Conservation (phyloP, 2,888 invertebrate genomes). For the Nebria salina region DNA sequence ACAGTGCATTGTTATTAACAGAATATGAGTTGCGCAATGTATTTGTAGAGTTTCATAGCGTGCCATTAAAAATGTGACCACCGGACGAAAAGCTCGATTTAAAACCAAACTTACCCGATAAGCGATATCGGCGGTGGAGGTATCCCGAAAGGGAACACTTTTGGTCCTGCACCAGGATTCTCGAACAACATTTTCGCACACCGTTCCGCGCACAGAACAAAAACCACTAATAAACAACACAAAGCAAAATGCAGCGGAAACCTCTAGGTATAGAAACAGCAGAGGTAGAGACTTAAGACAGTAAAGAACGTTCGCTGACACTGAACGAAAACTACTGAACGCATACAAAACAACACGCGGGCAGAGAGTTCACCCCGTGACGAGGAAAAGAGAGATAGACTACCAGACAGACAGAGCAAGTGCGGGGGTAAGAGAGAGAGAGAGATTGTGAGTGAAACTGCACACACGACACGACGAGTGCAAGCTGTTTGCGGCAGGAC, state of each 20-base stretch:
- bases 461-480: slow-evolving; percentile 39
- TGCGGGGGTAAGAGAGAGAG: slow-evolving; percentile 29
- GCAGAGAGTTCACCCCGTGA: slow-evolving; percentile 24
- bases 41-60: no score
- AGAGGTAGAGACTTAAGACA: slow-evolving; percentile 22
- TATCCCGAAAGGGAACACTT: slow-evolving; percentile 77
- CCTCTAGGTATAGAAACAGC: slow-evolving; percentile 31
- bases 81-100: not conserved
- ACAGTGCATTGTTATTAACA: not conserved
- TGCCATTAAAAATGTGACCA: not conserved
- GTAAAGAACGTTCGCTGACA: slow-evolving; percentile 12
- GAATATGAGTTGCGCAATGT: no score
- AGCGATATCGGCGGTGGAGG: slow-evolving; percentile 70
- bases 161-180: slow-evolving; percentile 71
- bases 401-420: not conserved
- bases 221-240: slow-evolving; percentile 25
- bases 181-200: slow-evolving; percentile 71
- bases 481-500: slow-evolving; percentile 44
- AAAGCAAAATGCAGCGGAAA: slow-evolving; percentile 4
- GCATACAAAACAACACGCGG: slow-evolving; percentile 8
- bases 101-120: slow-evolving; percentile 57
- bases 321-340: slow-evolving; percentile 21
- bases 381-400: slow-evolving; percentile 16
- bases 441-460: slow-evolving; percentile 26
- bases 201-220: slow-evolving; percentile 30